Evolutionary conservation across 2,113 vertebrate genomes (phyloP), one percentile per base, ranked within the genome.

Genomic region (Poeciliopsis prolifica): DNA sequence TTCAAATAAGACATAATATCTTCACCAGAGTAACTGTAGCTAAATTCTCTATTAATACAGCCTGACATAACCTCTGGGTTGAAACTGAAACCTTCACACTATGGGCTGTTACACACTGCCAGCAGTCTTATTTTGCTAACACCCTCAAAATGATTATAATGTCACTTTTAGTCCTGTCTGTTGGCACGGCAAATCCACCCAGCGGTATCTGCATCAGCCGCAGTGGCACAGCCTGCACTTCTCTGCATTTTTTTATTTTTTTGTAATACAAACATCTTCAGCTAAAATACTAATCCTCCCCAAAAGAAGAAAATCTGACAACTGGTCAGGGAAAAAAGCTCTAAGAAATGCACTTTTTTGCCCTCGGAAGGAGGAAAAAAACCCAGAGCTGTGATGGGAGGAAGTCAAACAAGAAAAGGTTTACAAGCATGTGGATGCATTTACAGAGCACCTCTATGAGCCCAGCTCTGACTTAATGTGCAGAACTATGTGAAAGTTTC

Each of bases 261-360:
- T 68, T 71, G 61, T 42, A 75, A 86, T 86, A 76, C 79, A 81
- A 70, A 78, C 63, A 8, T 84, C 83, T 79, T 85, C 72, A 78
- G 80, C 80, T 88, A 81, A 86, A 84, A 89, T 74, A 65, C 67
- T 92, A 90, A 91, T 93, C 88, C 83, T 74, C 51, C 24, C 24
- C 51, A 51, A 61, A 68, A 75, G 64, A 33, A 29, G 30, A 64
- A 80, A 82, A 79, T 77, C 42, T 79, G 77, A 84, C 77, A 84
- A 83, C 65, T 77, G 80, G 89, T 80, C 86, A 82, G 69, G 89
- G 74, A 84, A 73, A 33, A 48, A 12, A 35, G 31, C 63, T 65
- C 37, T 28, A 31, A 44, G 24, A 63, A 63, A 33, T 63, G 17
- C 22, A 58, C 24, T n/a, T 58, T 58, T 58, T 63, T 83, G 26